Base-by-base conservation (phyloP, 2,113 vertebrate species). In the Cricetomys ansorgei region DNA sequence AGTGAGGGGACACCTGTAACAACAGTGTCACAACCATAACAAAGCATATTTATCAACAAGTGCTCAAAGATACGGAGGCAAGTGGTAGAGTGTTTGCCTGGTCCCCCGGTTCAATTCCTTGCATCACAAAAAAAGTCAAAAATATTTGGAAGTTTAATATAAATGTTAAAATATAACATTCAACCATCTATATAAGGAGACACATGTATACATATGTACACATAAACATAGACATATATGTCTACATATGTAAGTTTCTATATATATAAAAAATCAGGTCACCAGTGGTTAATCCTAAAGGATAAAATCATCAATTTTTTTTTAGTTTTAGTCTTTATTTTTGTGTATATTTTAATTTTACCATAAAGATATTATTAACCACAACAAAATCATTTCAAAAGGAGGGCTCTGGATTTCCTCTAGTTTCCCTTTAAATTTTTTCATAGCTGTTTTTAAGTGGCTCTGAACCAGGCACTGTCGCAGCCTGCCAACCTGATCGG, bases 341-440 rank as follows among this genome's bases (percentile, higher is more conserved):
- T 77, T 70, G 7, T 37, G 9, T 57, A 8, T 48, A 7, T 91
- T 77, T 72, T 75, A 70, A 72, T 77, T 97, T 93, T 83, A 76
- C 59, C 19, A 43, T 40, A 25, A 94, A 94, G 81, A 64, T 1
- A 70, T 89, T 87, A 48, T 65, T 67, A 67, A 67, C 43, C 45
- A 50, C 19, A 48, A 86, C 34, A 85, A 48, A 12, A 37, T 65
- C 8, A 37, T 72, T 92, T 93, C 53, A 72, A 64, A 94, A 92
- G 37, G 19, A 62, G 7, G 3, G 6, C 4, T 8, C 23, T 77
- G 62, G 25, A 79, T 72, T 88, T 73, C 34, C 17, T 89, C 37
- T 62, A 53, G 57, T 69, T 94, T 79, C 89, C 80, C n/a, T 62
- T 81, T 91, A 50, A 91, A 90, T 87, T 50, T 64, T 76, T 83